Base-by-base conservation (phyloP, 2,888 invertebrate species). In the Saturnia pavonia region DNA sequence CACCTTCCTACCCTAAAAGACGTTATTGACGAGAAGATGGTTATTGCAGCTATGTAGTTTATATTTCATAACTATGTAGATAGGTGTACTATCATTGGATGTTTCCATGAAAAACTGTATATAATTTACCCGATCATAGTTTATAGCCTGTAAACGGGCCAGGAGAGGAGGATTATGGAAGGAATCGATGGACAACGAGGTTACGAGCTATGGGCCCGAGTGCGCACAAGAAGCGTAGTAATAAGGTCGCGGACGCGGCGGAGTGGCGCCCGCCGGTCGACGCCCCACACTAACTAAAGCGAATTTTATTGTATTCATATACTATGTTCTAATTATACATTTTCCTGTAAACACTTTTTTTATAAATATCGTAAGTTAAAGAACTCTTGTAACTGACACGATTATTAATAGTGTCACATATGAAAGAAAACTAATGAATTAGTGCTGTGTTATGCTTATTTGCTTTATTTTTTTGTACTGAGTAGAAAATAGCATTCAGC, bases 211-310 rank as follows among this genome's bases (percentile, higher is more conserved):
- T 86, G 84, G 82, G 84, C 83, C 82, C 79, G 81, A 70, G 40
- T 65, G 65, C 67, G 67, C 66, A 84, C 78, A 65, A 40, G 65
- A 65, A 65, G 40, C 65, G 65, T 65, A 76, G 86, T 86, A 91
- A 90, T 90, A 91, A 90, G 91, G 91, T 88, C 90, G 88, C 87
- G 89, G 85, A 85, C 87, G 89, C 90, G 90, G 88, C 90, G 82
- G 77, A 82, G 74, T 82, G 90, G 90, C 91, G 91, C 90, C 57
- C 80, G 74, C 76, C 89, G 88, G 87, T 85, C 90, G 87, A 82
- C 90, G 88, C 89, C 90, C 88, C 80, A 75, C 79, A 77, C 80
- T 79, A 82, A 81, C 82, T 81, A 82, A 84, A 87, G 82, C 85
- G 81, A 84, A 85, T 84, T 86, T 82, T 84, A 83, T 80, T 79